A percentile compares a stretch with the other conserved stretches of the same genome.
Evolutionary conservation across 2,113 vertebrate genomes (phyloP).

Genomic region (Daboia siamensis): DNA sequence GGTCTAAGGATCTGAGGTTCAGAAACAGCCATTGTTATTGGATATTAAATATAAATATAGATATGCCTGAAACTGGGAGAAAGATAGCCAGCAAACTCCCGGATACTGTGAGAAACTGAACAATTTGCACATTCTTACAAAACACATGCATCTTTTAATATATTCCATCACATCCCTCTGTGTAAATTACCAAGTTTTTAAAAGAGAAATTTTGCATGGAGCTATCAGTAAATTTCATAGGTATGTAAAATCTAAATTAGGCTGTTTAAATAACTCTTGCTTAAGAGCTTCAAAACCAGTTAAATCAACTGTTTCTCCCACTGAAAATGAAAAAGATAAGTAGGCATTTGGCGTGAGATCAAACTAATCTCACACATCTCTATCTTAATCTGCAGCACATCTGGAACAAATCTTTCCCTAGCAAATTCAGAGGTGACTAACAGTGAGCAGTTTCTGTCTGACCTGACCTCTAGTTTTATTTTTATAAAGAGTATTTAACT

Average conservation of each 20-base stretch:
- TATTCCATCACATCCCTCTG: slow-evolving; percentile 13
- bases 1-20: not conserved
- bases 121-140: not conserved
- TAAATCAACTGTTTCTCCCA: slow-evolving; percentile 40
- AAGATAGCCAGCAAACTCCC: not conserved
- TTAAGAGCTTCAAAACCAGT: slow-evolving; percentile 47
- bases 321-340: slow-evolving; percentile 51
- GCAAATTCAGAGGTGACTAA: not conserved
- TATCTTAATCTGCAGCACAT: slow-evolving; percentile 10
- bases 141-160: not conserved
- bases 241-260: slow-evolving; percentile 50
- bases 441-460: not conserved
- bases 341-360: slow-evolving; percentile 41
- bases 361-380: slow-evolving; percentile 39
- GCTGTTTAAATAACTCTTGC: slow-evolving; percentile 45
- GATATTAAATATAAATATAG: not conserved
- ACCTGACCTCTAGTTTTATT: not conserved
- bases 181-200: slow-evolving; percentile 33
- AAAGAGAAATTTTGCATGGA: slow-evolving; percentile 40
- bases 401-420: slow-evolving; percentile 3
- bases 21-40: not conserved
- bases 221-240: slow-evolving; percentile 27
- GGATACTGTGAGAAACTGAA: not conserved
- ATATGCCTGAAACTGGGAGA: not conserved
- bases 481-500: not conserved